Percentiles rank a stretch among this genome's conserved stretches.
These are phyloP conservation scores for Microchirus variegatus DNA, from an alignment of 2,797 vertebrate genomes.

Conservation along the genomic window DNA sequence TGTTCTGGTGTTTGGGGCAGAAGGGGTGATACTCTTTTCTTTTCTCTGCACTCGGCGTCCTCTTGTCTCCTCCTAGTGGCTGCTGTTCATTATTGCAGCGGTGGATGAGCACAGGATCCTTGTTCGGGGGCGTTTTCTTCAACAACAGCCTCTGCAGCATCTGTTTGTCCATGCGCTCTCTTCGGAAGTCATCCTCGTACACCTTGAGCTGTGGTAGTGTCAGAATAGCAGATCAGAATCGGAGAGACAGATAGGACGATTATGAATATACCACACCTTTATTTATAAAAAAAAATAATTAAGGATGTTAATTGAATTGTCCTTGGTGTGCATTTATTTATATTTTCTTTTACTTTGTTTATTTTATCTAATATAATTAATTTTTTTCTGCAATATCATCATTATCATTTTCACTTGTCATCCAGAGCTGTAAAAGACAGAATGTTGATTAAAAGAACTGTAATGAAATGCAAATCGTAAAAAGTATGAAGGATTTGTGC, in stretches of 20 bases:
- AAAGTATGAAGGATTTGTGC: too few species aligned
- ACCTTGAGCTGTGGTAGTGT: constrained; percentile 76
- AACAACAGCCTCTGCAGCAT: constrained; percentile 82
- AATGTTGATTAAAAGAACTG: too few species aligned
- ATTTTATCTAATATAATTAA: too few species aligned
- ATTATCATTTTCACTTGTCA: too few species aligned
- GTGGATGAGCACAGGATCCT: constrained; percentile 79
- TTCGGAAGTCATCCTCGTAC: constrained; percentile 84
- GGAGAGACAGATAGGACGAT: background rate
- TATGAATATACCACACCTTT: too few species aligned
- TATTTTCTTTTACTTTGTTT: too few species aligned
- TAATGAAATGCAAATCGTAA: too few species aligned
- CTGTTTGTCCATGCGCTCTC: constrained; percentile 84
- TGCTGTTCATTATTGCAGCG: constrained; percentile 81
- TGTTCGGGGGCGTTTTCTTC: constrained; percentile 67
- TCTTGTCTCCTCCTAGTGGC: constrained; percentile 53
- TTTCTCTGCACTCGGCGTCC: constrained; percentile 57
- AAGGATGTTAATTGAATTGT: too few species aligned
- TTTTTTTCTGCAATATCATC: too few species aligned
- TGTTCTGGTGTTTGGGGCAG: constrained; percentile 72
- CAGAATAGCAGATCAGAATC: constrained; percentile 6
- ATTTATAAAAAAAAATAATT: too few species aligned
- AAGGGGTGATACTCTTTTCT: constrained; percentile 64
- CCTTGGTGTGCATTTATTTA: too few species aligned
- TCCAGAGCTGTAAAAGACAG: too few species aligned